These are phyloP conservation scores for Sebastes elongatus DNA, from an alignment of 2,797 vertebrate genomes.

Conservation along the genomic window DNA sequence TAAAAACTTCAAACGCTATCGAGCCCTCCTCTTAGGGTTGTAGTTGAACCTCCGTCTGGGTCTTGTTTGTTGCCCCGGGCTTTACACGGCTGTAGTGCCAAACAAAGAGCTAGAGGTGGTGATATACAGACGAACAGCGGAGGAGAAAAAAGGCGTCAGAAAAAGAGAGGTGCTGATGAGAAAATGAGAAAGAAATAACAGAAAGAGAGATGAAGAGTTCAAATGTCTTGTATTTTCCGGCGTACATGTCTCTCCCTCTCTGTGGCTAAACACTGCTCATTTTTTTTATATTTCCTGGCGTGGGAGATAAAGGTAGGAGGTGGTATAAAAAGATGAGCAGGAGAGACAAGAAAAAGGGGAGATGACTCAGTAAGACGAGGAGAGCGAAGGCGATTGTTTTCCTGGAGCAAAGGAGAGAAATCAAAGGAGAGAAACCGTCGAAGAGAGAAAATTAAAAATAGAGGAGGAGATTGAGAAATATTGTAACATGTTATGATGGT, in stretches of 20 bases:
- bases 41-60: not conserved
- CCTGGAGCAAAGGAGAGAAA: not conserved
- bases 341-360: not conserved
- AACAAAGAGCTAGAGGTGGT: not conserved
- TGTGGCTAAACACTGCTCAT: not conserved
- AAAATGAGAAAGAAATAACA: not conserved
- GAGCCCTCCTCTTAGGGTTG: not conserved
- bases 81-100: not conserved
- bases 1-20: not conserved
- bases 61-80: slow-evolving; percentile 7
- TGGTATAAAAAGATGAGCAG: slow-evolving; percentile 4
- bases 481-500: not conserved
- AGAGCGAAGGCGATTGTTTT: not conserved
- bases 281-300: slow-evolving; percentile 10
- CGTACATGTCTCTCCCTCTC: not conserved
- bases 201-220: not conserved
- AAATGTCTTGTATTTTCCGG: not conserved
- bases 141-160: not conserved
- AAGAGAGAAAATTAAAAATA: not conserved
- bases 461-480: slow-evolving; percentile 14
- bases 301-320: slow-evolving; percentile 1
- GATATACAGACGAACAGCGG: not conserved
- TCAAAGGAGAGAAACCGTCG: not conserved
- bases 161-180: not conserved
- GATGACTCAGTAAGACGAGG: not conserved